A percentile compares a stretch with the other conserved stretches of the same genome.
phyloP scores from a whole-genome alignment of 1,140 invertebrate genomes.

The Phortica variegata region DNA sequence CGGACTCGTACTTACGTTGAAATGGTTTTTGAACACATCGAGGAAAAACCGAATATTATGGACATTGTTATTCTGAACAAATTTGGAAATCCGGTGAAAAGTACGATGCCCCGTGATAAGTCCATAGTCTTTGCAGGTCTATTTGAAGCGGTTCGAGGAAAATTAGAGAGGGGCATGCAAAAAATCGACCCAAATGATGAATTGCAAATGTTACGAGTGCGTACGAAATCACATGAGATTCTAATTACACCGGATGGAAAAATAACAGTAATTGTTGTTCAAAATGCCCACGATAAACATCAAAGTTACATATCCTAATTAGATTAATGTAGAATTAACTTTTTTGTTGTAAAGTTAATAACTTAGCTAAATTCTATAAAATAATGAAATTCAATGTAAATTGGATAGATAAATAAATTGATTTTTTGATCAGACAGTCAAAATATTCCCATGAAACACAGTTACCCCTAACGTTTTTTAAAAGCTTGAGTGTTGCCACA shows the following conservation, averaged over 20 bases:
- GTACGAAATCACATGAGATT: conserved; percentile 41
- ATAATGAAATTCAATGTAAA: no score
- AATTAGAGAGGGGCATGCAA: conserved; percentile 32
- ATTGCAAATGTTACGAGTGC: conserved; percentile 37
- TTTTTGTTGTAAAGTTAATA: no score
- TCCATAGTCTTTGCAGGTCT: conserved; percentile 37
- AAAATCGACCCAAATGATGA: conserved; percentile 44
- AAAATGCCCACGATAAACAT: conserved; percentile 38
- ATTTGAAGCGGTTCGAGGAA: conserved; percentile 36
- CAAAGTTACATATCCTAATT: no score
- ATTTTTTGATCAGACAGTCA: no score
- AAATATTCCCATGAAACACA: no score
- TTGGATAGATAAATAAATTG: no score
- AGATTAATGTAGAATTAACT: no score
- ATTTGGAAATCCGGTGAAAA: conserved; percentile 40
- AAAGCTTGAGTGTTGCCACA: no score
- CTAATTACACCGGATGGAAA: conserved; percentile 44
- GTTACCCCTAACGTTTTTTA: no score
- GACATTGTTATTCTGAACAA: conserved; percentile 46
- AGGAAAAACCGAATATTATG: conserved; percentile 31
- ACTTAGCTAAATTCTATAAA: no score
- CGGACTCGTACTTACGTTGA: conserved; percentile 42
- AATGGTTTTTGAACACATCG: conserved; percentile 32
- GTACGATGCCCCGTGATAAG: conserved; percentile 29
- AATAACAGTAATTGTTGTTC: conserved; percentile 46